Base-by-base conservation (phyloP, 2,797 vertebrate genomes). In the Syngnathus rostellatus region DNA sequence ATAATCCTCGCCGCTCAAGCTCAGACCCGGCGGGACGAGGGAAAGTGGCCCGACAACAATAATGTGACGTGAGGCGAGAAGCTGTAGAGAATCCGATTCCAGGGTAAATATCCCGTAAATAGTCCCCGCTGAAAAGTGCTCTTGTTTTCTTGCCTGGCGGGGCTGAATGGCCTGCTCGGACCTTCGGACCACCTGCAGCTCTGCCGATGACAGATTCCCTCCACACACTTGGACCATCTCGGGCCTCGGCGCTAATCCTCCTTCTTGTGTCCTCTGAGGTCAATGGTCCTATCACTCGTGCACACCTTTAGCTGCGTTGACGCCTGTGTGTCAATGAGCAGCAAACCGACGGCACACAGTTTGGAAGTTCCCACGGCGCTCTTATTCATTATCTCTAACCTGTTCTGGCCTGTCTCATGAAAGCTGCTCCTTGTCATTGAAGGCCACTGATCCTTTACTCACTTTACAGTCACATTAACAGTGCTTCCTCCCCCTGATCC, bases 311-410 rank as follows among this genome's bases (percentile, higher is more conserved):
- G 71, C 69, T 1, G 68, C 76, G 74, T 81, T 57, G 74, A 41
- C 64, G 63, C 78, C 75, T 12, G 77, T 68, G 78, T 76, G 85
- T 88, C 85, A 76, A 75, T 81, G 79, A 68, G 8, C 8, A 68
- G 76, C 7, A 63, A 77, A 81, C 75, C 62, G 72, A 73, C 82
- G 77, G 80, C 74, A 78, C 23, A 5, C 77, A 68, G 81, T 75
- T 77, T 71, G 77, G 45, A 48, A 69, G 75, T 87, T 87, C 86
- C 84, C 87, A 90, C 85, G 74, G 72, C 78, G 23, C 77, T 80
- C 85, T 62, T 87, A 85, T 87, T 89, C 86, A 85, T 81, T 83
- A 89, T 90, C 83, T 82, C 75, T 71, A 76, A 86, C 87, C 85
- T 89, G 87, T 85, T 78, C 78, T 62, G 81, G 83, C 87, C 77